Conservation (phyloP, 2,113 vertebrate genomes). For the Oryzias celebensis region DNA sequence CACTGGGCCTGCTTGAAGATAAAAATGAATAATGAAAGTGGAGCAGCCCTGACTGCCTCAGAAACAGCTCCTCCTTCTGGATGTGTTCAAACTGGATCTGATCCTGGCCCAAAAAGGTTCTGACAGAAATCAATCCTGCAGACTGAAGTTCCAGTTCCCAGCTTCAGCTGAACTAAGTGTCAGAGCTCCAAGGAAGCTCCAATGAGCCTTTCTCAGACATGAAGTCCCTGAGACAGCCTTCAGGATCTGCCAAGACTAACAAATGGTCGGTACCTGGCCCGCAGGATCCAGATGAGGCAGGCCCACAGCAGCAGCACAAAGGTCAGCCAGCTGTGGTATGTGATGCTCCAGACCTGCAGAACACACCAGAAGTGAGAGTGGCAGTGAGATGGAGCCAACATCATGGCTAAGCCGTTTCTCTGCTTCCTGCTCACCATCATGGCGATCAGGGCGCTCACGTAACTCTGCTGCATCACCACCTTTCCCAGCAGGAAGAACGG, state of each 20-base stretch:
- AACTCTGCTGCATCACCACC: constrained; percentile 90
- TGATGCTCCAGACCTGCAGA: constrained; percentile 95
- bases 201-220: no score
- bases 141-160: no score
- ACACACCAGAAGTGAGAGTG: neutral
- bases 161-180: no score
- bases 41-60: no score
- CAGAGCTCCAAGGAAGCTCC: no score
- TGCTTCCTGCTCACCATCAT: constrained; percentile 85
- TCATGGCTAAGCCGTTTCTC: neutral
- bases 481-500: constrained; percentile 77
- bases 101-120: no score
- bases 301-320: constrained; percentile 96
- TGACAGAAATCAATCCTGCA: no score
- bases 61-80: no score
- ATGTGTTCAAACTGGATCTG: no score
- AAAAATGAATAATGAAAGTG: no score
- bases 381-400: neutral
- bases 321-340: constrained; percentile 95
- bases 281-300: constrained; percentile 92
- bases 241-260: neutral
- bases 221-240: neutral
- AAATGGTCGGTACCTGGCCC: constrained; percentile 67
- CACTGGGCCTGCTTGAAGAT: no score
- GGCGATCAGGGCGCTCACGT: constrained; percentile 89